Evolutionary conservation across 2,113 vertebrate species (phyloP).

Genomic region (Phrynosoma blainvillii): DNA sequence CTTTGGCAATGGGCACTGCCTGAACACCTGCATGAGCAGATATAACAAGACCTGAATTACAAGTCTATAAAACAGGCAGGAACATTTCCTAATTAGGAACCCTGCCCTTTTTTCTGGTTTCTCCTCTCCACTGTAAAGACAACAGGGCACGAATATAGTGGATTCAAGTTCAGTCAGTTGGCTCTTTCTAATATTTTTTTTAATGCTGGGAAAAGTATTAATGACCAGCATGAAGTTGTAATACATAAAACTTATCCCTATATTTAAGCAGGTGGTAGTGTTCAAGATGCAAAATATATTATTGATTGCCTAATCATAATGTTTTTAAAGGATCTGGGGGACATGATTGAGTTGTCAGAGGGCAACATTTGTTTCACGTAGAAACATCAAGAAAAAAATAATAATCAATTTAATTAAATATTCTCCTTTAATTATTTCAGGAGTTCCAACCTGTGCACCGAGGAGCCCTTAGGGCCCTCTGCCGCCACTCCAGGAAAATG

Average conservation of each 20-base stretch:
- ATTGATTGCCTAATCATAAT: background rate
- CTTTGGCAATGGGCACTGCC: conserved; percentile 1
- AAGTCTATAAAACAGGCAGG: conserved; percentile 18
- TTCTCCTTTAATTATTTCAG: background rate
- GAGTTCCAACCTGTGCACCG: too few relatives aligned
- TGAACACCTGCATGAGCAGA: conserved; percentile 25
- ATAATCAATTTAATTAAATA: background rate
- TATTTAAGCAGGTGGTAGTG: background rate
- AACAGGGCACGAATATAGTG: conserved; percentile 23
- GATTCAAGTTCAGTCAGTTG: conserved; percentile 62
- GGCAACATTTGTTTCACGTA: background rate
- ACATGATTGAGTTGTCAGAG: background rate
- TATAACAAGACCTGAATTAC: conserved; percentile 19
- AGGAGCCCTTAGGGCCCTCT: too few relatives aligned
- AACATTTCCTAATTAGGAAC: conserved; percentile 27
- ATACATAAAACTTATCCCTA: background rate
- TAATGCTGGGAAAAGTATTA: conserved; percentile 40
- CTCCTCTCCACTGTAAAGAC: conserved; percentile 43
- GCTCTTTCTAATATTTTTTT: conserved; percentile 27
- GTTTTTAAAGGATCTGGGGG: background rate
- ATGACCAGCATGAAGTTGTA: background rate
- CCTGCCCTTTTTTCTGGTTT: conserved; percentile 42
- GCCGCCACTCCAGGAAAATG: too few relatives aligned
- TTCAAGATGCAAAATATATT: background rate
- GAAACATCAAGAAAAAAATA: background rate